A percentile compares a stretch with the other conserved stretches of the same genome.
phyloP scores from a whole-genome alignment of 1,140 invertebrate species.

The Drosophila kepulauana region DNA sequence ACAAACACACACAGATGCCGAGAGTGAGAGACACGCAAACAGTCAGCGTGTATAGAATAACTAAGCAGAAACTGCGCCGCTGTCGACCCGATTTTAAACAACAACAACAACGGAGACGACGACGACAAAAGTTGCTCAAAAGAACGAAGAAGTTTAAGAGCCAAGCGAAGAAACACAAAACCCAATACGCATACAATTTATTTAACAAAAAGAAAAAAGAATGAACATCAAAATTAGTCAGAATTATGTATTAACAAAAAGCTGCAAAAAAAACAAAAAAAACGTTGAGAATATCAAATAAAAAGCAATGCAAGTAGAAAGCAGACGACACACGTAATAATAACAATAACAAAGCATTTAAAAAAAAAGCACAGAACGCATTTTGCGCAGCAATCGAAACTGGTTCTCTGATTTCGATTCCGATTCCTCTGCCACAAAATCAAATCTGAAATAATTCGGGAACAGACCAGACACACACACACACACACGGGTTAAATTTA shows the following conservation, averaged over 20 bases:
- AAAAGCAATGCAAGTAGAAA: slow-evolving; percentile 2
- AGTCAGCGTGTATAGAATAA: slow-evolving; percentile 59
- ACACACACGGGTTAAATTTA: slow-evolving; percentile 17
- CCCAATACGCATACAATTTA: slow-evolving; percentile 13
- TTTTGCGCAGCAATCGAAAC: slow-evolving; percentile 47
- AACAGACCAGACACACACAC: slow-evolving; percentile 11
- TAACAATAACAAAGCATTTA: slow-evolving; percentile 6
- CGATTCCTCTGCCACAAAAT: slow-evolving; percentile 18
- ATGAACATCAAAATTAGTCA: slow-evolving; percentile 20
- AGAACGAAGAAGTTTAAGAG: slow-evolving; percentile 7
- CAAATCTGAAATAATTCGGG: slow-evolving; percentile 31
- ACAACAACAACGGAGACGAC: slow-evolving; percentile 27
- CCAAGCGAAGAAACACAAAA: not conserved
- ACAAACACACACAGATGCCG: not conserved
- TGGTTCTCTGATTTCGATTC: slow-evolving; percentile 19
- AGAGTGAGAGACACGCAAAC: not conserved
- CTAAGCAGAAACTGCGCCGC: slow-evolving; percentile 59
- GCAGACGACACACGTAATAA: not conserved
- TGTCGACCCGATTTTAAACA: slow-evolving; percentile 67
- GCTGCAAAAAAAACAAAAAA: not conserved
- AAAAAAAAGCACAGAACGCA: not conserved
- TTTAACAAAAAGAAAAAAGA: slow-evolving; percentile 1
- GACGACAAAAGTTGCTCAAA: slow-evolving; percentile 31
- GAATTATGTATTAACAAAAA: slow-evolving; percentile 3
- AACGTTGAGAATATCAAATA: slow-evolving; percentile 5